Conservation (phyloP, 2,888 invertebrate genomes). For the Cyclophora albipunctata region DNA sequence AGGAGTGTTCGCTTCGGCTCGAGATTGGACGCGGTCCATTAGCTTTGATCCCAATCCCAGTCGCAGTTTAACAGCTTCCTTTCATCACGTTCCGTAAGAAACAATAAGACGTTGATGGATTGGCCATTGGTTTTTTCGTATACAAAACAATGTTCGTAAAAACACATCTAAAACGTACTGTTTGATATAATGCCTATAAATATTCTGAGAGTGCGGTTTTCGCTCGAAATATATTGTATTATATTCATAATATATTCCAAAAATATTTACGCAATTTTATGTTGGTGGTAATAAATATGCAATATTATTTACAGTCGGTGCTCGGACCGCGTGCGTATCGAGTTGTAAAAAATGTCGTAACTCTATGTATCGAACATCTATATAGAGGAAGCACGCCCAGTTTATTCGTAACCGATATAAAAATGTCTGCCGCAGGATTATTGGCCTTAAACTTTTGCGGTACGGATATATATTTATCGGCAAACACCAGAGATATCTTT, state of each 20-base stretch:
- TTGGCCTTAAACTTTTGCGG: conserved; percentile 13
- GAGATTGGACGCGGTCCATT: too few relatives aligned
- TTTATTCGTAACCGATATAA: conserved; percentile 17
- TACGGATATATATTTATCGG: conserved; percentile 16
- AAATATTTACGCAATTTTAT: conserved; percentile 12
- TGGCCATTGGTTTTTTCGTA: too few relatives aligned
- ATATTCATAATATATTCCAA: background rate
- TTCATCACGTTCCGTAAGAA: too few relatives aligned
- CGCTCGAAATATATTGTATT: background rate
- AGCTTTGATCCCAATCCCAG: too few relatives aligned
- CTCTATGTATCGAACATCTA: conserved; percentile 10
- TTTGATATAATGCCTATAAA: too few relatives aligned
- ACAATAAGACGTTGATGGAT: too few relatives aligned
- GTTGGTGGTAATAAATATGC: conserved; percentile 16
- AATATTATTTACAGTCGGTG: conserved; percentile 17
- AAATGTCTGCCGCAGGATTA: conserved; percentile 17
- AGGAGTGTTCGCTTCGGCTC: too few relatives aligned
- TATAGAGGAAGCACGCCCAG: conserved; percentile 10
- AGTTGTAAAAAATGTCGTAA: conserved; percentile 20
- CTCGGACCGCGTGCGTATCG: conserved; percentile 11
- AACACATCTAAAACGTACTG: too few relatives aligned
- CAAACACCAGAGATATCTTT: conserved; percentile 4
- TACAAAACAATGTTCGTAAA: too few relatives aligned
- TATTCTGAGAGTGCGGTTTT: background rate
- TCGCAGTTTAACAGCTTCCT: too few relatives aligned